phyloP scores from a whole-genome alignment of 2,797 vertebrate species.

The Gephyroberyx darwinii region DNA sequence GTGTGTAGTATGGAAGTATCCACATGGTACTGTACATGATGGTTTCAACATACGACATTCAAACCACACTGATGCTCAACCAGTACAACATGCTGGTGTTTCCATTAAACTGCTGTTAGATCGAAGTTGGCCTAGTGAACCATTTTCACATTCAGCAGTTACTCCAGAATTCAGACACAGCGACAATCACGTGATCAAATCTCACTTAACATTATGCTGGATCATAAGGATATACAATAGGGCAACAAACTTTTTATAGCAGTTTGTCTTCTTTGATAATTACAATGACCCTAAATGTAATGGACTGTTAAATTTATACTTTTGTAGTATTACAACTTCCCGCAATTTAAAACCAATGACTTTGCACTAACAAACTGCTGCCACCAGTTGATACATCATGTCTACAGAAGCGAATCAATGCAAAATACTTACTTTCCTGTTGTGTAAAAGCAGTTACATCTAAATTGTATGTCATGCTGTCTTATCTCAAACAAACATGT shows the following conservation, averaged over 20 bases:
- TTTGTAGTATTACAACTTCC: conserved; percentile 46
- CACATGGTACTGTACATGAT: too few species aligned
- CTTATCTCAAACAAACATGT: neutral
- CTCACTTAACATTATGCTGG: conserved; percentile 19
- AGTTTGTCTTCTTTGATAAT: conserved; percentile 21
- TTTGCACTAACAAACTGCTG: conserved; percentile 36
- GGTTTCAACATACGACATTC: conserved; percentile 7
- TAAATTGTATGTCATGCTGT: neutral
- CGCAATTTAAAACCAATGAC: conserved; percentile 16
- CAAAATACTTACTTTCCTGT: neutral
- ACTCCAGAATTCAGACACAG: conserved; percentile 5
- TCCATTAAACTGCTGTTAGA: too few species aligned
- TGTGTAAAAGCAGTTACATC: neutral
- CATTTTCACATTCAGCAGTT: neutral
- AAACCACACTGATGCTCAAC: conserved; percentile 6
- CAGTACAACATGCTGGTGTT: too few species aligned
- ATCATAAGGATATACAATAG: conserved; percentile 4
- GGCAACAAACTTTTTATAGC: conserved; percentile 17
- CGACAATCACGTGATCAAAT: neutral
- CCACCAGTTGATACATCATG: conserved; percentile 11
- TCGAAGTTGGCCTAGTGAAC: too few species aligned
- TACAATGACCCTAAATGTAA: conserved; percentile 19
- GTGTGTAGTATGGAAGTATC: too few species aligned
- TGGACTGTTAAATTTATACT: conserved; percentile 45
- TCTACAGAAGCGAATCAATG: neutral